These are phyloP conservation scores for Tineola bisselliella DNA, from an alignment of 2,888 invertebrate species.

Conservation along the genomic window DNA sequence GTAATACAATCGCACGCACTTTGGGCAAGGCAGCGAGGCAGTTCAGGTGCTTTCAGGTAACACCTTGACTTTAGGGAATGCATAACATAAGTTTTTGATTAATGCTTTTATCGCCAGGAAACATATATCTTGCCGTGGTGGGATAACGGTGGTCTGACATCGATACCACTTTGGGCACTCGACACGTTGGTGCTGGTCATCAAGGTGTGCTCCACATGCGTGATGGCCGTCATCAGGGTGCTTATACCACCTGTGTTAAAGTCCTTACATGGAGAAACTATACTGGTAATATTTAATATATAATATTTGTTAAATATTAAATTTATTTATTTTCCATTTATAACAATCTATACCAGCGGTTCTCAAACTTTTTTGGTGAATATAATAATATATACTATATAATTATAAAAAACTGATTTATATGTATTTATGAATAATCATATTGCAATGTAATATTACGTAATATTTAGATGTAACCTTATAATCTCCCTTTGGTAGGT, in stretches of 20 bases:
- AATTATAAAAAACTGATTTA: no score
- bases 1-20: slow-evolving; percentile 41
- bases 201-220: slow-evolving; percentile 47
- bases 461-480: no score
- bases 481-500: no score
- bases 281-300: slow-evolving; percentile 33
- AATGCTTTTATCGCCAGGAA: slow-evolving; percentile 24
- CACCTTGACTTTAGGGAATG: no score
- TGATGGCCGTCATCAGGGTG: slow-evolving; percentile 33
- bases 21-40: slow-evolving; percentile 43
- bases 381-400: no score
- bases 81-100: no score
- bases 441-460: no score
- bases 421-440: no score
- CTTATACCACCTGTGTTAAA: slow-evolving; percentile 49
- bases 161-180: slow-evolving; percentile 46
- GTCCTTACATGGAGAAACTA: slow-evolving; percentile 53
- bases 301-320: slow-evolving; percentile 17
- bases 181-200: slow-evolving; percentile 45
- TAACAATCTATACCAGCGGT: no score
- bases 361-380: no score
- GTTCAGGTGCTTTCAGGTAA: slow-evolving; percentile 39
- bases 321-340: no score
- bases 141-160: slow-evolving; percentile 42
- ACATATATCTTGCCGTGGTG: slow-evolving; percentile 57